Evolutionary conservation across 2,888 invertebrate species (phyloP).

Genomic region (Acrobasis consociella): DNA sequence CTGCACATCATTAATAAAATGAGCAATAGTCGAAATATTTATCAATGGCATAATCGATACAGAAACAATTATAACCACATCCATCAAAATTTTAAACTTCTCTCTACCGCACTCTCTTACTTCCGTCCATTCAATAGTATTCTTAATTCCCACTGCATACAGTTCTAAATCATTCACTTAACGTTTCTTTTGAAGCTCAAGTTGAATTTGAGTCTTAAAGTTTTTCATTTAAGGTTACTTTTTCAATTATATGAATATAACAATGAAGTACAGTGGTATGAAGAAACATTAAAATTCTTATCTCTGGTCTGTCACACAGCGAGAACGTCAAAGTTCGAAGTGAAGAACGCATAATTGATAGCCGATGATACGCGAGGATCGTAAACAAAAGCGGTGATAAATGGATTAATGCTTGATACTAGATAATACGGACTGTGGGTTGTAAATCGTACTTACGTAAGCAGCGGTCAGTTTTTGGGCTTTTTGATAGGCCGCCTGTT

Average conservation of each 20-base stretch:
- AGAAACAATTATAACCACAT: conserved; percentile 83
- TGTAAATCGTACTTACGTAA: conserved; percentile 78
- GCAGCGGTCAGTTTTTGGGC: conserved; percentile 63
- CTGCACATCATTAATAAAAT: conserved; percentile 82
- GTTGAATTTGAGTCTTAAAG: conserved; percentile 35
- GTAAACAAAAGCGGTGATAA: conserved; percentile 83
- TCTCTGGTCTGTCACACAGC: conserved; percentile 81
- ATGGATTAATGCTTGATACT: conserved; percentile 78
- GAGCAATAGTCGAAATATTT: conserved; percentile 82
- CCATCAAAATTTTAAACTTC: conserved; percentile 78
- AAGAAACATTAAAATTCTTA: conserved; percentile 81
- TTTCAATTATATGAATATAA: conserved; percentile 39
- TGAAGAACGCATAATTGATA: conserved; percentile 82
- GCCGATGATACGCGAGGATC: conserved; percentile 81
- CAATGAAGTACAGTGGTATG: conserved; percentile 62
- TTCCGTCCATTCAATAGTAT: conserved; percentile 26
- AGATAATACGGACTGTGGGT: conserved; percentile 76
- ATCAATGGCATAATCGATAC: conserved; percentile 83
- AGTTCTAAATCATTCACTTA: conserved; percentile 47
- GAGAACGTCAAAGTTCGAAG: conserved; percentile 81
- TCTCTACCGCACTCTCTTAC: conserved; percentile 48
- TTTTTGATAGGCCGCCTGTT: conserved; percentile 39
- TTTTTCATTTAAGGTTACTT: conserved; percentile 41
- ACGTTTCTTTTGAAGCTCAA: conserved; percentile 22
- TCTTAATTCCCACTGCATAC: conserved; percentile 33